Percentiles rank a stretch among this genome's conserved stretches.
These are phyloP conservation scores for Speoplatyrhinus poulsoni DNA, from an alignment of 2,113 vertebrate genomes.

Conservation along the genomic window DNA sequence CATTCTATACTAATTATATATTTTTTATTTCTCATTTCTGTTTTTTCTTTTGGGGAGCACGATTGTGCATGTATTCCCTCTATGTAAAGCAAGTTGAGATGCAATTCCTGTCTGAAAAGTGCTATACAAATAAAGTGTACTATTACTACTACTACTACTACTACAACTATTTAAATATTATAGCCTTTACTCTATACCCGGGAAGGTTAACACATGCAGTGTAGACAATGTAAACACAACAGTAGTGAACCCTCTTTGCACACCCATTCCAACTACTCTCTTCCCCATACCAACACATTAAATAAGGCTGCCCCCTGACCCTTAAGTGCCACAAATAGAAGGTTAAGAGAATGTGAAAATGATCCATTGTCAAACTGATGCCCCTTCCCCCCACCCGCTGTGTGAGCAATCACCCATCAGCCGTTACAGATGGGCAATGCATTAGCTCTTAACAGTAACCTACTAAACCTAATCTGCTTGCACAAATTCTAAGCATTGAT, in stretches of 20 bases:
- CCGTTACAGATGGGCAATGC: slow-evolving; percentile 20
- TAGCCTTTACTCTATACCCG: neutral
- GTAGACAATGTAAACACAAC: slow-evolving; percentile 6
- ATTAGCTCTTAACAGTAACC: neutral
- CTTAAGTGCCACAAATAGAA: slow-evolving; percentile 38
- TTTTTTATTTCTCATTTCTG: too few species aligned
- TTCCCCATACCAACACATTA: slow-evolving; percentile 31
- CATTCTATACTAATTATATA: too few species aligned
- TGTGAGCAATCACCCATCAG: neutral
- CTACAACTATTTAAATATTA: neutral
- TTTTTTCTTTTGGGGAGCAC: too few species aligned
- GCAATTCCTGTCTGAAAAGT: too few species aligned
- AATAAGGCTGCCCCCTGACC: slow-evolving; percentile 25
- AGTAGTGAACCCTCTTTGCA: slow-evolving; percentile 1
- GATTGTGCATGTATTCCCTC: too few species aligned
- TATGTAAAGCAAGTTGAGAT: too few species aligned
- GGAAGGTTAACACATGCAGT: neutral
- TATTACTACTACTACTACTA: too few species aligned
- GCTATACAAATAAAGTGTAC: too few species aligned
- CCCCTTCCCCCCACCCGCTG: slow-evolving; percentile 8
- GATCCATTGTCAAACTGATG: slow-evolving; percentile 47
- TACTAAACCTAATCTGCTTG: neutral
- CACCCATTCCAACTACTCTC: neutral
- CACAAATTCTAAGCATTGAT: too few species aligned
- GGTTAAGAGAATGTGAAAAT: slow-evolving; percentile 42